A percentile compares a stretch with the other conserved stretches of the same genome.
These are phyloP conservation scores for Dendrolimus kikuchii DNA, from an alignment of 1,140 invertebrate species.

Conservation along the genomic window DNA sequence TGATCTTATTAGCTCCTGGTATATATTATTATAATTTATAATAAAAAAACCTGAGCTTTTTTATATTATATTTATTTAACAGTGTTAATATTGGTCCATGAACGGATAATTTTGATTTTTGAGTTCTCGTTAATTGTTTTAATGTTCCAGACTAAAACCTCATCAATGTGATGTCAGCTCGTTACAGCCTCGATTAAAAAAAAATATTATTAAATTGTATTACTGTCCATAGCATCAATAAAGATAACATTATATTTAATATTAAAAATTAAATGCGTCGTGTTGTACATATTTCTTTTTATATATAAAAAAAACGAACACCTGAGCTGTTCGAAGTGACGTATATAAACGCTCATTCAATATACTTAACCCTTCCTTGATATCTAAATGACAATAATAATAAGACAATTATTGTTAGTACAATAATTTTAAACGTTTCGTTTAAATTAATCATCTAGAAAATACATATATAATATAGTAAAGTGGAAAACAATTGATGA, in stretches of 20 bases:
- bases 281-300: slow-evolving; percentile 65
- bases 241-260: slow-evolving; percentile 66
- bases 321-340: neutral
- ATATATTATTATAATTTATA: slow-evolving; percentile 43
- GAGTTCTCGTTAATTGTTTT: too few species aligned
- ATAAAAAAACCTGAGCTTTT: slow-evolving; percentile 48
- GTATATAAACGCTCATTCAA: slow-evolving; percentile 28
- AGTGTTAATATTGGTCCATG: slow-evolving; percentile 31
- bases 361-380: slow-evolving; percentile 43
- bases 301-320: slow-evolving; percentile 34
- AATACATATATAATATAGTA: slow-evolving; percentile 54
- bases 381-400: slow-evolving; percentile 57
- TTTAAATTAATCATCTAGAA: slow-evolving; percentile 62
- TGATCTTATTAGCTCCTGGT: slow-evolving; percentile 62
- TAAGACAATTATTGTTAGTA: slow-evolving; percentile 63
- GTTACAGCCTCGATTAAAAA: slow-evolving; percentile 51
- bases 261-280: slow-evolving; percentile 71
- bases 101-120: too few species aligned
- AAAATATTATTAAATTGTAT: slow-evolving; percentile 30
- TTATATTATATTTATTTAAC: slow-evolving; percentile 27
- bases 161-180: slow-evolving; percentile 58
- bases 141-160: slow-evolving; percentile 3
- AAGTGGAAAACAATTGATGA: slow-evolving; percentile 57
- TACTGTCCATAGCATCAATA: slow-evolving; percentile 30
- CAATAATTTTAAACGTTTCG: slow-evolving; percentile 46